Conservation (phyloP, 2,113 vertebrate species). For the Antechinus stuartii region DNA sequence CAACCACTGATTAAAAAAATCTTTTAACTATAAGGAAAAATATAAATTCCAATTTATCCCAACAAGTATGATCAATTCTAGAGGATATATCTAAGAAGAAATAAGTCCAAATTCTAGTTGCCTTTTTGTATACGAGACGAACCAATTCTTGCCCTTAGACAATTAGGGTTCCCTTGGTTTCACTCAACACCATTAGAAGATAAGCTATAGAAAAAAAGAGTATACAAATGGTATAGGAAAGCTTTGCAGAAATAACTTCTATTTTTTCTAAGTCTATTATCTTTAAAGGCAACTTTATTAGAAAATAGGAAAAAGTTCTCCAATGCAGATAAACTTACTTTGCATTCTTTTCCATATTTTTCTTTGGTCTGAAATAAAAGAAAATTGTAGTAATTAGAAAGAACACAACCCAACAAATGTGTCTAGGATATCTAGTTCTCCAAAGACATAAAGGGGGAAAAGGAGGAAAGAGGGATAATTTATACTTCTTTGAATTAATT, state of each 20-base stretch:
- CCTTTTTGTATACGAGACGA: background rate
- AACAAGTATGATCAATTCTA: background rate
- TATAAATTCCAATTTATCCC: background rate
- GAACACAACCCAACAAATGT: slow-evolving; percentile 25
- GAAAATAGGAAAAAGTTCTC: slow-evolving; percentile 48
- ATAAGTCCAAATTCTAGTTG: background rate
- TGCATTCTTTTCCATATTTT: slow-evolving; percentile 99
- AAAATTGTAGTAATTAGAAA: slow-evolving; percentile 28
- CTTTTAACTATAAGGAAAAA: background rate
- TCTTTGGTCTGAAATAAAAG: slow-evolving; percentile 94
- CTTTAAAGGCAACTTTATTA: background rate
- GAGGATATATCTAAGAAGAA: background rate
- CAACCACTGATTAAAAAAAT: background rate
- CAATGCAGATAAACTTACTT: slow-evolving; percentile 86
- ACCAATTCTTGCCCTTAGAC: background rate
- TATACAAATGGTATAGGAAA: slow-evolving; percentile 3
- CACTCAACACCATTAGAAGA: background rate
- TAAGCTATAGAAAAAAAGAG: background rate
- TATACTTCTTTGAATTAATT: background rate
- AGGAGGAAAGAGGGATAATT: background rate
- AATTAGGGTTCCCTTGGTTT: background rate
- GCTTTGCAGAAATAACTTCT: slow-evolving; percentile 1
- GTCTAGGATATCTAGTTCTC: slow-evolving; percentile 17
- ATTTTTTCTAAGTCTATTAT: slow-evolving; percentile 18
- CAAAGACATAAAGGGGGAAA: background rate